Evolutionary conservation across 1,140 invertebrate genomes (phyloP), one percentile per base, ranked within the genome.

Genomic region (Megalopta genalis): DNA sequence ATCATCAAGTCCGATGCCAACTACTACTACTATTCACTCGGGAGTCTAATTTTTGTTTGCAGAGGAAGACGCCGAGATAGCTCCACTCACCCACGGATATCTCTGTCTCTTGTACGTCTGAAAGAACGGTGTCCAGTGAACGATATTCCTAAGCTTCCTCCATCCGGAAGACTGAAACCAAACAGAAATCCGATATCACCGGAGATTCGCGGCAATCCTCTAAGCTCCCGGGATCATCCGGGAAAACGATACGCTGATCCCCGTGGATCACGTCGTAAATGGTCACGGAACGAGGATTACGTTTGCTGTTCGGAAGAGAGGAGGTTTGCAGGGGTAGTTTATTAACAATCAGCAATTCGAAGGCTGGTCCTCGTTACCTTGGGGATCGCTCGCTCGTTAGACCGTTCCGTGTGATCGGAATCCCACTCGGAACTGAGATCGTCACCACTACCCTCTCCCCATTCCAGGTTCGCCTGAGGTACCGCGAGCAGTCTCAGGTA

Each of bases 121-220:
- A 90, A 98, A 97, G 94, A 99, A 99, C 32, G 98, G 98, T 46
- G 98, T 98, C 97, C 97, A 98, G 89, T 98, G 97, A 49, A 99
- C 97, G 72, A 98, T 97, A 90, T 98, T 98, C 64, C 97, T 94
- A 49, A 99, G 95, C 93, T 98, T 98, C 78, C 96, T 94, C 98
- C 98, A 99, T 87, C 97, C 97, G 64, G 97, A 98, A 88, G 96
- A 96, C 97, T 98, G 95, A 27, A 96, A 96, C 90, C 89, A 86
- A 87, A 86, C 80, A 3, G 39, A 81, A 18, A 2, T 0, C 5
- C 18, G 25, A 2, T 6, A 37, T 23, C 32, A 42, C 39, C 7
- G 21, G 7, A 27, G 32, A 39, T 10, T 39, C 0, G 4, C 23
- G 32, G 0, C 18, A 32, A 39, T 9, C 72, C 32, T 32, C 1